Base-by-base conservation (phyloP, 1,140 invertebrate species). In the Temnothorax longispinosus region DNA sequence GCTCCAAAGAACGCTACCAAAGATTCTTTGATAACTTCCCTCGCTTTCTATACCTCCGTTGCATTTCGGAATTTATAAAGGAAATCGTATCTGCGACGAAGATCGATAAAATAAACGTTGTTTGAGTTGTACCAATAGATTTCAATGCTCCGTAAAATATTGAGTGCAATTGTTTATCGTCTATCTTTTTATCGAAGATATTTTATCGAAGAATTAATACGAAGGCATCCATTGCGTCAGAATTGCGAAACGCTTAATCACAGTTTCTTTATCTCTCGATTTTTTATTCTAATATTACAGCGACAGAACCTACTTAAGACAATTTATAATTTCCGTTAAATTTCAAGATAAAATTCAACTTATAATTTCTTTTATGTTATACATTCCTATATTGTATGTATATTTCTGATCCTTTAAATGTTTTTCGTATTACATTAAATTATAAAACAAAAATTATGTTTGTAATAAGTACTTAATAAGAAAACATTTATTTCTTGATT, bases 1-100 rank as follows among this genome's bases (percentile, higher is more conserved):
- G 32, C 62, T 47, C n/a, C 11, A 13, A 47, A 47, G 21, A 69
- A 69, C 41, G 13, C 41, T 44, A 47, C 10, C 65, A 69, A 64
- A 69, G 65, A 69, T 69, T 69, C 65, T 69, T 47, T 69, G 41
- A 69, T 69, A 69, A 69, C 21, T 69, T 69, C 11, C n/a, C 41
- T 47, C 65, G 41, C 65, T 69, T 69, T 69, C 11, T 69, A 47
- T 47, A 47, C 21, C 41, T 69, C 21, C 65, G 11, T 69, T 69
- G 41, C 21, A 47, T 69, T 69, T 47, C 21, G 11, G 21, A 69
- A 69, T 69, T 69, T 69, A 69, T 69, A 69, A 69, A 47, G 65
- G 41, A 69, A 69, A 69, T 69, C 41, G n/a, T 69, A 69, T 69
- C 65, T 69, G 41, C 10, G 11, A n/a, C 6, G 18, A 65, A n/a